Percentiles rank a stretch among this genome's conserved stretches.
These are phyloP conservation scores for Drosophila siamana DNA, from an alignment of 2,888 invertebrate species.

Conservation along the genomic window DNA sequence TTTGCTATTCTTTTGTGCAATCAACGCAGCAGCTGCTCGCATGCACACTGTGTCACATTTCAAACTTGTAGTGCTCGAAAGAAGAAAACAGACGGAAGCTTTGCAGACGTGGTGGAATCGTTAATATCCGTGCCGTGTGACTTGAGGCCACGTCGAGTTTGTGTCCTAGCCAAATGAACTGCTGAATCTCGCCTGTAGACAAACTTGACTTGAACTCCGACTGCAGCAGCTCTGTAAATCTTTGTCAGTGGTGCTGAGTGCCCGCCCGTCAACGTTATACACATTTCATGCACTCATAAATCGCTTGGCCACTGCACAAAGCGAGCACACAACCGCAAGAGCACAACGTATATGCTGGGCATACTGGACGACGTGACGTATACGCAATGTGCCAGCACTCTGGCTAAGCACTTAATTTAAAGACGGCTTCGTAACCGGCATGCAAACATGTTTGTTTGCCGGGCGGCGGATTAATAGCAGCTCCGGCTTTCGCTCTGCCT, in stretches of 20 bases:
- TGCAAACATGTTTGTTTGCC: conserved; percentile 27
- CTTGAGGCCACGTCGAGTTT: neutral
- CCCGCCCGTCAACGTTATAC: conserved; percentile 13
- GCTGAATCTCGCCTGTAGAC: conserved; percentile 25
- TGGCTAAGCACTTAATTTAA: conserved; percentile 62
- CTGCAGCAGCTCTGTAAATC: conserved; percentile 25
- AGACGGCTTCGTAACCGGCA: conserved; percentile 55
- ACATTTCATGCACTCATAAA: conserved; percentile 46
- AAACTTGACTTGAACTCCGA: conserved; percentile 27
- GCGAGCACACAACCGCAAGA: conserved; percentile 14
- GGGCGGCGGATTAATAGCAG: conserved; percentile 8
- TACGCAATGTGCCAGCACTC: conserved; percentile 61
- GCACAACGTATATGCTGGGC: conserved; percentile 21
- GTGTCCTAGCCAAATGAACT: conserved; percentile 6
- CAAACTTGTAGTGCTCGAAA: neutral
- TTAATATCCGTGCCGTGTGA: conserved; percentile 4
- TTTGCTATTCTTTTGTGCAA: neutral
- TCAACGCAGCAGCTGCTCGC: conserved; percentile 2
- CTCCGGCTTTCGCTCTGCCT: conserved; percentile 7
- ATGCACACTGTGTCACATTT: conserved; percentile 14
- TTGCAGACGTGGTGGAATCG: neutral
- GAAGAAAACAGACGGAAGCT: neutral
- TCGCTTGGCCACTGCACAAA: conserved; percentile 21
- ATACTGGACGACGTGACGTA: conserved; percentile 73
- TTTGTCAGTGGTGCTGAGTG: conserved; percentile 14